Evolutionary conservation across 2,888 invertebrate species (phyloP), one percentile per base, ranked within the genome.

Genomic region (Oscheius sp.): DNA sequence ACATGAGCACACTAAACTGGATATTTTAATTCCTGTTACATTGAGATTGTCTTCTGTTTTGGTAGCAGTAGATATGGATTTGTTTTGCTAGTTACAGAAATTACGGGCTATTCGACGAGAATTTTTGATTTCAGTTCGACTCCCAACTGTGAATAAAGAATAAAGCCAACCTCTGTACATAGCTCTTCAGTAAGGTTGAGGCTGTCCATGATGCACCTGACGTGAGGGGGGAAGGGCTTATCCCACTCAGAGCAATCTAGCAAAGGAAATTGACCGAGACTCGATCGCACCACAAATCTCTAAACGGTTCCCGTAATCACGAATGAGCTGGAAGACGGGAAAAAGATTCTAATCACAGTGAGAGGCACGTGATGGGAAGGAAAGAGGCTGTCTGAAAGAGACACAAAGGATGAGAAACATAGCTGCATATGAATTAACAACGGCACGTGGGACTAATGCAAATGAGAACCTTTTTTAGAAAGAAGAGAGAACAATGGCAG

Each of bases 1-100:
- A 18, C 49, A 12, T 25, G n/a, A n/a, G 66, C 49, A 12, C 46
- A 66, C 66, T 66, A 18, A 66, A 66, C n/a, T n/a, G n/a, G n/a
- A n/a, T n/a, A 12, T 43, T 43, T 43, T 43, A 7, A 12, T 43
- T 43, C 13, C 13, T 13, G 7, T 43, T 43, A 43, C 9, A 43
- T 43, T 49, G 5, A 49, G 18, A 49, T 7, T 9, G 3, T 9
- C 9, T 35, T 9, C 35, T 35, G 35, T 35, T 35, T 35, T 35
- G 3, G 35, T 35, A 35, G 35, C 35, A 9, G 35, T 35, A 35
- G 9, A 35, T 9, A 35, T 35, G 9, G 9, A 35, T 35, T 9
- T 35, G 35, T 35, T 9, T 35, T 3, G 35, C 35, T 35, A 35
- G 9, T 35, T 35, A 35, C 35, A 35, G 35, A 35, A 35, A 35